These are phyloP conservation scores for Melieria crassipennis DNA, from an alignment of 2,888 invertebrate species.

Conservation along the genomic window DNA sequence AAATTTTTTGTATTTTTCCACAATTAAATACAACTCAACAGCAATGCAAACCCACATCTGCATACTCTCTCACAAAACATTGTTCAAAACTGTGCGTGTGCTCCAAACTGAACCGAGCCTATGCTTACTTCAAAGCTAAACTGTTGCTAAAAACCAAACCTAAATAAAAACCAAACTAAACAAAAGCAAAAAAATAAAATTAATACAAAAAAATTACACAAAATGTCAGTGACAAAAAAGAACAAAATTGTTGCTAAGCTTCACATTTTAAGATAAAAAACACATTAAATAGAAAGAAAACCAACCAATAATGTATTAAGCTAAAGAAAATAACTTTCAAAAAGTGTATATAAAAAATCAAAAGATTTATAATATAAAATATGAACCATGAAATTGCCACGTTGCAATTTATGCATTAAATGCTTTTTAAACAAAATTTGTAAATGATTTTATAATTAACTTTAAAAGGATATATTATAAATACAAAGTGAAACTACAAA, in stretches of 20 bases:
- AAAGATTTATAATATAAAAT: not conserved
- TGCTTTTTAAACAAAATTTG: slow-evolving; percentile 45
- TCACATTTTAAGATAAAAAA: too few relatives aligned
- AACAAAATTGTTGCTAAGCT: not conserved
- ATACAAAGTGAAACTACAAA: slow-evolving; percentile 21
- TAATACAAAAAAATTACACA: too few relatives aligned
- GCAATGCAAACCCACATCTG: too few relatives aligned
- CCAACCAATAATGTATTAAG: not conserved
- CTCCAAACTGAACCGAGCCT: too few relatives aligned
- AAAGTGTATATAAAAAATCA: slow-evolving; percentile 19
- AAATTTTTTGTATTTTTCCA: too few relatives aligned
- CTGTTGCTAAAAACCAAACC: slow-evolving; percentile 19
- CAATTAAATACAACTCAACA: too few relatives aligned
- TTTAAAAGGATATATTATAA: slow-evolving; percentile 27
- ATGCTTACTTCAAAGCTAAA: slow-evolving; percentile 11
- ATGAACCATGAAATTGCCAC: not conserved
- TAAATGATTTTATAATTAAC: slow-evolving; percentile 33
- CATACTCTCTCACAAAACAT: too few relatives aligned
- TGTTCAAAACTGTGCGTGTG: too few relatives aligned
- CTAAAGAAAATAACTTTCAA: slow-evolving; percentile 13
- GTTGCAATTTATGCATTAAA: not conserved
- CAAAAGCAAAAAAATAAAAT: slow-evolving; percentile 5
- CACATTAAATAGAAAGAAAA: too few relatives aligned
- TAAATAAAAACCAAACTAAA: slow-evolving; percentile 12
- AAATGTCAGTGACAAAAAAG: too few relatives aligned